A percentile compares a stretch with the other conserved stretches of the same genome.
These are phyloP conservation scores for Corythucha ciliata DNA, from an alignment of 2,888 invertebrate species.

Conservation along the genomic window DNA sequence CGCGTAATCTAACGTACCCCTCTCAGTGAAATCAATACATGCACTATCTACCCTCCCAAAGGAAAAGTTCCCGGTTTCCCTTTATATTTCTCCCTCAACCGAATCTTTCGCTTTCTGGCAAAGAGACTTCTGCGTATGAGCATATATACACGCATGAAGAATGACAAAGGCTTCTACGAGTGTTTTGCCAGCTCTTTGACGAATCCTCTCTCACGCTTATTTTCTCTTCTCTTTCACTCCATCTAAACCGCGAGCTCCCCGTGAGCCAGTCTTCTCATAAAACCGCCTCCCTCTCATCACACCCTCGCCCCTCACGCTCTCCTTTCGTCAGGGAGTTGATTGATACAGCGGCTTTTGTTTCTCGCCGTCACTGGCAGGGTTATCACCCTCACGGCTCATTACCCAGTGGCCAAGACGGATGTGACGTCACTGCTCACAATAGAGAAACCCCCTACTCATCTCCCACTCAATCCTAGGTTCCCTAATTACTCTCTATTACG, in stretches of 20 bases:
- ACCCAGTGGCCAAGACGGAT: conserved; percentile 25
- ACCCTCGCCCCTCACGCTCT: no score
- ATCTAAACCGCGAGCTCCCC: neutral
- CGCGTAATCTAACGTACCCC: no score
- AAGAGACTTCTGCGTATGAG: no score
- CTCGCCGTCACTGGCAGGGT: conserved; percentile 23
- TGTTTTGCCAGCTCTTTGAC: conserved; percentile 17
- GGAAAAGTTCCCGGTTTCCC: no score
- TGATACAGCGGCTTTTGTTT: conserved; percentile 26
- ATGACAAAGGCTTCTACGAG: conserved; percentile 20
- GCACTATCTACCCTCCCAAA: no score
- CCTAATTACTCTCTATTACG: conserved; percentile 25
- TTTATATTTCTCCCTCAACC: no score
- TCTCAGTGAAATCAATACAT: no score
- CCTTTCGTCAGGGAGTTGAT: conserved; percentile 14
- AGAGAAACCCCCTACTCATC: conserved; percentile 9
- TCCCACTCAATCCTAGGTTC: neutral
- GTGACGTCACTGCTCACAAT: conserved; percentile 23
- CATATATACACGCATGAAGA: no score
- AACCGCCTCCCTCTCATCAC: conserved; percentile 2
- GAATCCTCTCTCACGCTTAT: no score
- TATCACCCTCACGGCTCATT: conserved; percentile 25
- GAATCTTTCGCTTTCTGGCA: no score
- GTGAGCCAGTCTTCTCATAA: conserved; percentile 2
- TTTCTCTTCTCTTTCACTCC: conserved; percentile 2